Evolutionary conservation across 2,888 invertebrate genomes (phyloP).

Genomic region (Drosophila flavopinicola): DNA sequence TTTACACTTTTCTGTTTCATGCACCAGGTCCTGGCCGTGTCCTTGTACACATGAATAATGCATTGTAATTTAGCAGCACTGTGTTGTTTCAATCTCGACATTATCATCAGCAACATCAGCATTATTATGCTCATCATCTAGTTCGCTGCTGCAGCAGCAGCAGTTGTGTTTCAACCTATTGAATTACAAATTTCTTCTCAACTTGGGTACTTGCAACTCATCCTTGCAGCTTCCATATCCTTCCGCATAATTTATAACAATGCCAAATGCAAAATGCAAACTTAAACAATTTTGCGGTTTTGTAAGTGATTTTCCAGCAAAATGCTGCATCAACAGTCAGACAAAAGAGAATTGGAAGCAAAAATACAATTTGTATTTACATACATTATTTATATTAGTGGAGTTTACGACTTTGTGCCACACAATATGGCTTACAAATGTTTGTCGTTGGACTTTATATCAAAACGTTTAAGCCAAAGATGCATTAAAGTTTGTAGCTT

Average conservation of each 20-base stretch:
- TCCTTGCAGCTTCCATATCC: background rate
- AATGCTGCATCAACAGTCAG: slow-evolving; percentile 20
- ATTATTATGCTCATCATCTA: slow-evolving; percentile 16
- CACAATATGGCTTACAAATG: too few relatives aligned
- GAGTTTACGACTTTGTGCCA: background rate
- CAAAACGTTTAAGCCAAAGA: background rate
- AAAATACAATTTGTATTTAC: slow-evolving; percentile 15
- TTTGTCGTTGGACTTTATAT: background rate
- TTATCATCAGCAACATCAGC: slow-evolving; percentile 8
- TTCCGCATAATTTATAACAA: slow-evolving; percentile 37
- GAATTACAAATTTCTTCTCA: slow-evolving; percentile 51
- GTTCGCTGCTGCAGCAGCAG: slow-evolving; percentile 6
- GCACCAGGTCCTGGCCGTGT: slow-evolving; percentile 1
- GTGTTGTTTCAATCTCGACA: slow-evolving; percentile 12
- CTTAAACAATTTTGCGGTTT: slow-evolving; percentile 36
- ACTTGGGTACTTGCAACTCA: slow-evolving; percentile 36
- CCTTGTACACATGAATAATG: slow-evolving; percentile 47
- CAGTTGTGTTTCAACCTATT: slow-evolving; percentile 40
- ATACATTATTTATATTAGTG: slow-evolving; percentile 11
- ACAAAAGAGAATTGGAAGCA: background rate
- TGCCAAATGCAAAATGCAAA: slow-evolving; percentile 43
- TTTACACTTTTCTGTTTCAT: slow-evolving; percentile 35
- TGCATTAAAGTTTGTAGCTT: background rate
- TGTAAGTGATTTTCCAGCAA: slow-evolving; percentile 25
- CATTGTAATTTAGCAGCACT: slow-evolving; percentile 40